phyloP scores from a whole-genome alignment of 1,140 invertebrate genomes.

The Penaeus japonicus region DNA sequence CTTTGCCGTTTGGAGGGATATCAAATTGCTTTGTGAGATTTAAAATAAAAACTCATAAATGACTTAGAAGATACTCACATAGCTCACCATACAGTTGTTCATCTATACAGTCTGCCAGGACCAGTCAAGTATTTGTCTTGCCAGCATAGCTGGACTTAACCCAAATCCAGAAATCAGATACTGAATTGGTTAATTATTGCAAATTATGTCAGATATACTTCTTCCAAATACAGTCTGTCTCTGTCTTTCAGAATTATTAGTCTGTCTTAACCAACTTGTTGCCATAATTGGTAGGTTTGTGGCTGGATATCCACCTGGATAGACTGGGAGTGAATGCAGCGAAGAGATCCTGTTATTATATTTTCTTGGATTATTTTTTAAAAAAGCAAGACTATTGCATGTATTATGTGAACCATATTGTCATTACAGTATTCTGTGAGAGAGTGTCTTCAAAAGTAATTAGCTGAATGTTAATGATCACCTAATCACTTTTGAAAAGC shows the following conservation, averaged over 20 bases:
- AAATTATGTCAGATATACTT: slow-evolving; percentile 26
- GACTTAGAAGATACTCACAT: too few species aligned
- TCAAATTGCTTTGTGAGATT: too few species aligned
- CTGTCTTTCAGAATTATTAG: neutral
- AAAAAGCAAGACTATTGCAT: slow-evolving; percentile 50
- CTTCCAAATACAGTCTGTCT: slow-evolving; percentile 14
- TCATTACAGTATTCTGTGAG: slow-evolving; percentile 51
- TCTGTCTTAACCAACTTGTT: slow-evolving; percentile 40
- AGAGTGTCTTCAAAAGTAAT: slow-evolving; percentile 48
- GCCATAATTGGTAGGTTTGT: slow-evolving; percentile 30
- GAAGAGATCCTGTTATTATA: slow-evolving; percentile 39
- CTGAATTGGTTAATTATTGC: neutral
- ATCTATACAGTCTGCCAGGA: too few species aligned
- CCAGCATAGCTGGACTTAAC: too few species aligned
- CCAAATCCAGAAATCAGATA: too few species aligned
- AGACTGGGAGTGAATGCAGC: slow-evolving; percentile 21
- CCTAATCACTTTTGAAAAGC: slow-evolving; percentile 52
- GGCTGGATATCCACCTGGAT: slow-evolving; percentile 37
- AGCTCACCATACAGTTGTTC: too few species aligned
- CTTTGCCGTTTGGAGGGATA: too few species aligned
- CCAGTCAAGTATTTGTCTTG: too few species aligned
- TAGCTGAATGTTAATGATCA: slow-evolving; percentile 20
- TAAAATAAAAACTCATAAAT: too few species aligned
- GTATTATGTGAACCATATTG: slow-evolving; percentile 49
- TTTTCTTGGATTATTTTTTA: slow-evolving; percentile 49